Percentiles rank a stretch among this genome's conserved stretches.
These are phyloP conservation scores for Epinotia bilunana DNA, from an alignment of 2,888 invertebrate species.

Conservation along the genomic window DNA sequence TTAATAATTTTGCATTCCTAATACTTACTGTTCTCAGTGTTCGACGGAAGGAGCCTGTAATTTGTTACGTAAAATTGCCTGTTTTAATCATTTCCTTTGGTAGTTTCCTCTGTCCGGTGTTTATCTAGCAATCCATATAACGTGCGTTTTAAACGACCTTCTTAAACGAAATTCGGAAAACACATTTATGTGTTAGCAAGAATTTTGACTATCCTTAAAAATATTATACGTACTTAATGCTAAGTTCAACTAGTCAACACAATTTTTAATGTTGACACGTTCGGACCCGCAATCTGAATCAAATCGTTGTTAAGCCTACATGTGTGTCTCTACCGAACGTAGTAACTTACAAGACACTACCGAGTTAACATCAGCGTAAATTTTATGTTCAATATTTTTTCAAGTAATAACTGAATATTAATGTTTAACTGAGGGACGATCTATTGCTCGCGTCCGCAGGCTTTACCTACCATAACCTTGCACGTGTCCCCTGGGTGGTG, in stretches of 20 bases:
- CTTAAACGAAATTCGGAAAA: background rate
- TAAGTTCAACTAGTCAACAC: background rate
- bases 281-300: too few species aligned
- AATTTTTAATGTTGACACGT: background rate
- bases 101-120: slow-evolving; percentile 39
- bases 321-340: too few species aligned
- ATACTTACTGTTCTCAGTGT: background rate
- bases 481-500: too few species aligned
- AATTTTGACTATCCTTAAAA: background rate
- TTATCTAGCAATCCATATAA: slow-evolving; percentile 31
- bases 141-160: slow-evolving; percentile 8
- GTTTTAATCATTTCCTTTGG: slow-evolving; percentile 34
- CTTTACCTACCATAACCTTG: too few species aligned
- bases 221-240: background rate
- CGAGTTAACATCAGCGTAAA: background rate
- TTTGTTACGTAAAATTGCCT: slow-evolving; percentile 21
- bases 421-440: too few species aligned
- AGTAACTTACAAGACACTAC: background rate
- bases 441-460: too few species aligned
- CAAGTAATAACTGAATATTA: too few species aligned
- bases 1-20: slow-evolving; percentile 2
- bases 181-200: background rate
- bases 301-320: too few species aligned
- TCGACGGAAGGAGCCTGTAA: slow-evolving; percentile 31
- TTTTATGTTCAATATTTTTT: background rate